These are phyloP conservation scores for Plagiodera versicolora DNA, from an alignment of 2,888 invertebrate species.

Conservation along the genomic window DNA sequence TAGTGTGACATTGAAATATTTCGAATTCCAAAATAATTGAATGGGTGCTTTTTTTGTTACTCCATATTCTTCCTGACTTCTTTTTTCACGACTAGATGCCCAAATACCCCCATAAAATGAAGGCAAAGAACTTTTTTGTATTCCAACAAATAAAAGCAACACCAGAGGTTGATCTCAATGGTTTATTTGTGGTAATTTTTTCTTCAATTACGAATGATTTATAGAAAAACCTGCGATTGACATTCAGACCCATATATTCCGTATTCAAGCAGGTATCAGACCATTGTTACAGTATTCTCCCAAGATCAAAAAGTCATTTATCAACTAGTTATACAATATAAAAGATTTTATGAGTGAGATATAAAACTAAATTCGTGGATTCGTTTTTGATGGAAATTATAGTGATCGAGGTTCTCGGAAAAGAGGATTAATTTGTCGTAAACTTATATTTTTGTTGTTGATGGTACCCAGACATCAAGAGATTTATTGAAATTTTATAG, in stretches of 20 bases:
- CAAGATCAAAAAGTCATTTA: conserved; percentile 1
- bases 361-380: neutral
- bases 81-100: too few relatives aligned
- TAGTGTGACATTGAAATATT: too few relatives aligned
- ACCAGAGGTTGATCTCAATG: neutral
- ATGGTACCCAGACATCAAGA: neutral
- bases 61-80: too few relatives aligned
- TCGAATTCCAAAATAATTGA: too few relatives aligned
- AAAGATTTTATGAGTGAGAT: neutral
- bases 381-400: neutral
- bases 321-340: neutral
- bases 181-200: neutral
- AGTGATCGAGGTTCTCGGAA: neutral
- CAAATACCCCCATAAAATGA: neutral
- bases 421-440: neutral
- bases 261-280: conserved; percentile 16
- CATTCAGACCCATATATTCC: conserved; percentile 10
- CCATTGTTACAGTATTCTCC: conserved; percentile 5
- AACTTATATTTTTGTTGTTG: neutral
- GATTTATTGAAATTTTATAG: neutral
- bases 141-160: neutral
- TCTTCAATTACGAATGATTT: conserved; percentile 20
- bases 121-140: neutral
- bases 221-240: conserved; percentile 13
- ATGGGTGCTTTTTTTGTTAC: too few relatives aligned